phyloP scores from a whole-genome alignment of 2,797 vertebrate genomes.

The Falco novaeseelandiae region DNA sequence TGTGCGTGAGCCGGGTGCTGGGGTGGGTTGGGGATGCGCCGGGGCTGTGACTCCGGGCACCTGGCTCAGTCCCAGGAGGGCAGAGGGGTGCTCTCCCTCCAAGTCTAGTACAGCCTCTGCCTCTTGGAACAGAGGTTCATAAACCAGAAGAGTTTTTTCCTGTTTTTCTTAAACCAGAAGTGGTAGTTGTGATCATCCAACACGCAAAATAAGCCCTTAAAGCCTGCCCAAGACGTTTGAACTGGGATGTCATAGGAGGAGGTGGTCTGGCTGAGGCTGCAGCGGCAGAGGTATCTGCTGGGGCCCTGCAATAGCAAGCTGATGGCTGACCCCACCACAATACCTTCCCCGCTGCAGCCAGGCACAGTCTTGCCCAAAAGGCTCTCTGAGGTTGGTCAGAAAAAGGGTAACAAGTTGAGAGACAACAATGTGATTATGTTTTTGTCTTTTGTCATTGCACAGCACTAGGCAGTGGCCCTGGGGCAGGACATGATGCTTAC shows the following conservation, averaged over 20 bases:
- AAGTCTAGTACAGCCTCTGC: neutral
- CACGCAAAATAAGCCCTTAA: neutral
- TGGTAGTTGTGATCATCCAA: neutral
- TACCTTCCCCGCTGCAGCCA: neutral
- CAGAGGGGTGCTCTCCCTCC: neutral
- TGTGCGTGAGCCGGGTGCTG: rapidly evolving
- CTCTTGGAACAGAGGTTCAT: neutral
- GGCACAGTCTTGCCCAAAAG: neutral
- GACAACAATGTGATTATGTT: neutral
- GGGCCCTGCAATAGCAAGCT: neutral
- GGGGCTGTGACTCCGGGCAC: rapidly evolving
- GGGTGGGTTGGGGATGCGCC: rapidly evolving
- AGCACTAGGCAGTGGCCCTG: neutral
- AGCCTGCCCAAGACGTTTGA: neutral
- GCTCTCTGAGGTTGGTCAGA: neutral
- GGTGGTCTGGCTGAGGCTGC: neutral
- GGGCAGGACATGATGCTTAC: neutral
- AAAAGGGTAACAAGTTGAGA: neutral
- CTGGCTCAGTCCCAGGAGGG: neutral
- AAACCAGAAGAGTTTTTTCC: neutral
- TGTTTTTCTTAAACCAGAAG: neutral
- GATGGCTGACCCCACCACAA: neutral
- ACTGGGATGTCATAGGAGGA: neutral
- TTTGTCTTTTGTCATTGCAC: rapidly evolving
- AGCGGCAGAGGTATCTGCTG: neutral